phyloP scores from a whole-genome alignment of 2,888 invertebrate genomes.

The Noctuana brunneofusca region DNA sequence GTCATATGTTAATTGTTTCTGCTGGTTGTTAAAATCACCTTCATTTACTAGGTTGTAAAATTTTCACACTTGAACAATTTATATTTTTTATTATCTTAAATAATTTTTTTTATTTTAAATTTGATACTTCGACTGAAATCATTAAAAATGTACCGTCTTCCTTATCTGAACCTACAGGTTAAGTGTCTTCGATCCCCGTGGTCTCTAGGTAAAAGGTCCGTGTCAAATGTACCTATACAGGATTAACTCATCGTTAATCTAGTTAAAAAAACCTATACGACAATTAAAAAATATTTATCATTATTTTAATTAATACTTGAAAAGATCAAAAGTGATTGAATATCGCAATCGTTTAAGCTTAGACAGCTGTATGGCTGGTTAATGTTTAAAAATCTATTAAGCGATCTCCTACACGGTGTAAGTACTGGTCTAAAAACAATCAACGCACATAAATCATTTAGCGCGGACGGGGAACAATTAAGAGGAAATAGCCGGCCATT shows the following conservation, averaged over 20 bases:
- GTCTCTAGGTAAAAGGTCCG: too few species aligned
- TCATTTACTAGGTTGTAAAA: not conserved
- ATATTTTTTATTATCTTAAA: not conserved
- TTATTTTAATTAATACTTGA: not conserved
- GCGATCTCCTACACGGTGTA: conserved; percentile 10
- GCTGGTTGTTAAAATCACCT: not conserved
- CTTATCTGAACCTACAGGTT: too few species aligned
- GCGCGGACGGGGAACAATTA: conserved; percentile 33
- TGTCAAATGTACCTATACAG: too few species aligned
- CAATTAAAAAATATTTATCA: not conserved
- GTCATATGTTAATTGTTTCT: conserved; percentile 5
- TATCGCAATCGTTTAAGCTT: not conserved
- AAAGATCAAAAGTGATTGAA: conserved; percentile 4
- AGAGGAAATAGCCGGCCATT: conserved; percentile 33
- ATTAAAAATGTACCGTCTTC: too few species aligned
- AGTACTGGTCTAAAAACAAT: conserved; percentile 25
- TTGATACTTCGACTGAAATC: too few species aligned
- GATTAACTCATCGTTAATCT: too few species aligned
- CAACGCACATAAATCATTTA: conserved; percentile 34
- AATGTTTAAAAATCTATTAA: conserved; percentile 28
- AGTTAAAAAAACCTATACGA: not conserved
- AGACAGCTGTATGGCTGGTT: conserved; percentile 10
- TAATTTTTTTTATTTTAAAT: too few species aligned
- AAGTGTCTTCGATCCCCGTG: too few species aligned
- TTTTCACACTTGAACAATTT: not conserved